Conservation (phyloP, 1,140 invertebrate species). For the Drosophila varians region DNA sequence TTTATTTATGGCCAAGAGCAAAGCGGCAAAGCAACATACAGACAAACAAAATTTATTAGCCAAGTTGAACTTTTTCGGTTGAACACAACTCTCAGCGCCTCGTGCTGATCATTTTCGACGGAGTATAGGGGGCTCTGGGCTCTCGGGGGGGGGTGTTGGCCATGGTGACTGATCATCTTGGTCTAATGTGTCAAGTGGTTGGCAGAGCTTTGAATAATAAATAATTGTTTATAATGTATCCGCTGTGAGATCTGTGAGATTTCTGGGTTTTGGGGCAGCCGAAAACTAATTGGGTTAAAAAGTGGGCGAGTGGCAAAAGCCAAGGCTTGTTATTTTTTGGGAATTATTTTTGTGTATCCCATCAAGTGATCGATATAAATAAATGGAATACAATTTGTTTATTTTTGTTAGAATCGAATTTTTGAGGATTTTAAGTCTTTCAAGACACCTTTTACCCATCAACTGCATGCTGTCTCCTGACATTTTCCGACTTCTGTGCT, state of each 20-base stretch:
- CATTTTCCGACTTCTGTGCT: constrained; percentile 21
- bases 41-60: constrained; percentile 72
- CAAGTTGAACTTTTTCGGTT: constrained; percentile 59
- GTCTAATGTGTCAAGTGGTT: constrained; percentile 72
- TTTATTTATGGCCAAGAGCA: constrained; percentile 70
- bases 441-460: background rate
- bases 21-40: constrained; percentile 21
- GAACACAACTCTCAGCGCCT: constrained; percentile 45
- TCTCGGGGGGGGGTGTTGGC: constrained; percentile 8
- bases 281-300: constrained; percentile 35
- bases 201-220: constrained; percentile 56
- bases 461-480: constrained; percentile 14
- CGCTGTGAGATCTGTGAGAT: constrained; percentile 26
- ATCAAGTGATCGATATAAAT: constrained; percentile 45
- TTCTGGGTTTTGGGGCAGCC: constrained; percentile 11
- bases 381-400: too few species aligned
- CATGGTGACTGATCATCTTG: constrained; percentile 74
- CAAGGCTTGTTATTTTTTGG: background rate
- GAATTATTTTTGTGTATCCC: constrained; percentile 10
- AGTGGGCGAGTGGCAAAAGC: constrained; percentile 1
- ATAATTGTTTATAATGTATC: constrained; percentile 61
- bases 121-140: background rate
- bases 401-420: too few species aligned
- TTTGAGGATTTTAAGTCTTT: background rate
- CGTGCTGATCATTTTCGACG: constrained; percentile 28